Evolutionary conservation across 2,888 invertebrate genomes (phyloP), one percentile per base, ranked within the genome.

Genomic region (Rotaria magnacalcarata): DNA sequence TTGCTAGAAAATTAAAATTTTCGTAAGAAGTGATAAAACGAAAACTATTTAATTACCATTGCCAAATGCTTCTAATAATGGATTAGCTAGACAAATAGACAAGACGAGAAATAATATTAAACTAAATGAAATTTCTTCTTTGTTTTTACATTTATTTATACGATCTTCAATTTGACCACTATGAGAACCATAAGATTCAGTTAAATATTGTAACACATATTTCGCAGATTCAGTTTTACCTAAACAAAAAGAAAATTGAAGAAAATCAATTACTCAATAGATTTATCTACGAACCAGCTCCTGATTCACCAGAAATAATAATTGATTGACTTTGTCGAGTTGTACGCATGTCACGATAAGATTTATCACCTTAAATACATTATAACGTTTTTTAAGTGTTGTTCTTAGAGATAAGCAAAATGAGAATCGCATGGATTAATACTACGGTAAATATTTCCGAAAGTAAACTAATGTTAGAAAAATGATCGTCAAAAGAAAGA

Each of bases 211-310:
- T 74, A 98, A 93, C 88, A 98, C 94, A 92, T 97, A 97, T 92
- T 99, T 99, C 21, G 98, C 98, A 5, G 97, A 97, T 92, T 99
- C 98, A 0, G 98, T 99, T 92, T 99, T 99, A 84, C 98, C 80
- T 80, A 80, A 3, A 41, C 4, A 2, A 43, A 24, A 6, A 75
- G 10, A 24, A 6, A 67, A 67, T 34, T 34, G 34, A 67, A 27
- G 8, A 67, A 27, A 67, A 52, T 52, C 16, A 80, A 4, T 6
- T 2, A 41, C 5, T 11, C 19, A 16, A 27, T 34, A 34, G 16
- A 27, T 16, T 52, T 16, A 67, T 67, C 6, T 14, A 67, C 67
- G 10, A 21, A 80, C 80, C 98, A 43, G 97, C 96, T 75, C 97
- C 97, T 0, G 96, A 96, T 92, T 98, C 98, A 94, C 93, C 93